Evolutionary conservation across 2,797 vertebrate genomes (phyloP).

Genomic region (Chelmon rostratus): DNA sequence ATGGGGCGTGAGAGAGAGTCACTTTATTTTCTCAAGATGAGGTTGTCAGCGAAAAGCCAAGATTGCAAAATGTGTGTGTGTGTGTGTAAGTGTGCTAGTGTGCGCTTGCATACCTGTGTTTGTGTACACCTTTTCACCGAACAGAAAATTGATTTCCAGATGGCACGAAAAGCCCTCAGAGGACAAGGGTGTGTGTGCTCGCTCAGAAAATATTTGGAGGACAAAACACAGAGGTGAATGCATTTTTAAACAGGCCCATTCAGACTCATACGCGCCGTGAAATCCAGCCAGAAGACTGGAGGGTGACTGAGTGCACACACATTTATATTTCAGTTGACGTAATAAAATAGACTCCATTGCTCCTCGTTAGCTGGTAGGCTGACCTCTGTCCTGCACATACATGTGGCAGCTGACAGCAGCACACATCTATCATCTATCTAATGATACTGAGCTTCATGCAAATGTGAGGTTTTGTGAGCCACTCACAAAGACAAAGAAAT

Average conservation of each 20-base stretch:
- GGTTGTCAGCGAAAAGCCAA: conserved; percentile 49
- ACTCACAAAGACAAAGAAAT: background rate
- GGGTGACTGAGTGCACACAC: background rate
- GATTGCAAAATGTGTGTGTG: conserved; percentile 16
- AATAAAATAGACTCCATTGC: background rate
- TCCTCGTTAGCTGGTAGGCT: background rate
- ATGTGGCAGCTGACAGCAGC: background rate
- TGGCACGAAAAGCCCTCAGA: conserved; percentile 63
- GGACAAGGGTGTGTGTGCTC: conserved; percentile 44
- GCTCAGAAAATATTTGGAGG: conserved; percentile 49
- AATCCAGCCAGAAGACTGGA: background rate
- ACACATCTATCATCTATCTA: too few relatives aligned
- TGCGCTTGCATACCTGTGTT: background rate
- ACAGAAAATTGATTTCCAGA: conserved; percentile 65
- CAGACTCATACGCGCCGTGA: conserved; percentile 13
- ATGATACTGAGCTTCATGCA: too few relatives aligned
- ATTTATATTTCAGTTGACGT: conserved; percentile 12
- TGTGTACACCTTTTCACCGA: conserved; percentile 4
- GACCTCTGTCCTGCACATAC: background rate
- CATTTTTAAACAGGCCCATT: conserved; percentile 51
- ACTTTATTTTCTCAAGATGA: conserved; percentile 38
- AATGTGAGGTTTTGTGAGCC: background rate
- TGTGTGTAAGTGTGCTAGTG: conserved; percentile 16
- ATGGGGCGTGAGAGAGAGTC: background rate
- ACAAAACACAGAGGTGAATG: conserved; percentile 43